A percentile compares a stretch with the other conserved stretches of the same genome.
Conservation (phyloP, 2,113 vertebrate genomes). For the Petrocephalus zakoni region DNA sequence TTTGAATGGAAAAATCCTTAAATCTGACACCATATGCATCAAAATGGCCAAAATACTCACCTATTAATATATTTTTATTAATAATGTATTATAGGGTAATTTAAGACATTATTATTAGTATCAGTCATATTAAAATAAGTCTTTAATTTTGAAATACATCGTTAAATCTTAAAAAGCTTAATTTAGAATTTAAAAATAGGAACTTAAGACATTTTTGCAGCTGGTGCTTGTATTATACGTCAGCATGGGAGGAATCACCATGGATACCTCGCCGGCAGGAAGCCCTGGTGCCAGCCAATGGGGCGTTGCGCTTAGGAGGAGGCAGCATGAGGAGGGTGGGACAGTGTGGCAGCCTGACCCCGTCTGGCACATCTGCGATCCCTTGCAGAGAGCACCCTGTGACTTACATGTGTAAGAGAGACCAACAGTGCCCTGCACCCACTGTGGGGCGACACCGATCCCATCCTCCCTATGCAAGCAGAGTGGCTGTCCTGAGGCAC, state of each 20-base stretch:
- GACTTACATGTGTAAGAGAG: background rate
- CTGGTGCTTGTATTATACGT: background rate
- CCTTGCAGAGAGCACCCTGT: background rate
- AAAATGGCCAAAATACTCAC: background rate
- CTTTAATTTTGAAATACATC: background rate
- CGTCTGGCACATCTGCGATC: background rate
- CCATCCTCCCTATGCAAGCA: background rate
- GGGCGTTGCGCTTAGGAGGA: background rate
- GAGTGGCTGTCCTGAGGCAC: background rate
- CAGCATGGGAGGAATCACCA: background rate
- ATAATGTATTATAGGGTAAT: background rate
- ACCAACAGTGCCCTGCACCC: background rate
- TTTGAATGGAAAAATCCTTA: background rate
- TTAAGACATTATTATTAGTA: background rate
- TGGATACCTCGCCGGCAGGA: background rate
- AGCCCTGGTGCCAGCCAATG: background rate
- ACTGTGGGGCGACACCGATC: background rate
- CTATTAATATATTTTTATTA: background rate
- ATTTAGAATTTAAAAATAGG: constrained; percentile 7
- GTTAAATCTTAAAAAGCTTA: background rate
- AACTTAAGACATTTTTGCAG: background rate
- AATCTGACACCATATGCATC: background rate
- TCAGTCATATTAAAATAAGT: background rate
- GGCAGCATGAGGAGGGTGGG: background rate
- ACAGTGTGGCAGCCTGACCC: background rate